Conservation (phyloP, 2,797 vertebrate species). For the Carcharodon carcharias region DNA sequence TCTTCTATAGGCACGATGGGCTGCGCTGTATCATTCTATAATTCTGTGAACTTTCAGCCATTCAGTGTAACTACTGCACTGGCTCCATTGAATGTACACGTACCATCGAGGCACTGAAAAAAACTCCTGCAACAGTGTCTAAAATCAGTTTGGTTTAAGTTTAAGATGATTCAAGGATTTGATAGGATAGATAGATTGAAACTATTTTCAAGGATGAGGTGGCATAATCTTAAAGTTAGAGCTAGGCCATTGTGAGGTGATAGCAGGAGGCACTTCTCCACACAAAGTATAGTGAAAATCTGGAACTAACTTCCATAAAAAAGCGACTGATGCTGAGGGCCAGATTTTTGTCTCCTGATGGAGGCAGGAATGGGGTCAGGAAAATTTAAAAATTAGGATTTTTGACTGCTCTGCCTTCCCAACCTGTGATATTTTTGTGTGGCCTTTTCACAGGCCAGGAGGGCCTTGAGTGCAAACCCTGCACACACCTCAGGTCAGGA, state of each 20-base stretch:
- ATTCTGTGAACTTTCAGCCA: background rate
- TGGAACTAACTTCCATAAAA: background rate
- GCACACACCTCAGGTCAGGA: too few relatives aligned
- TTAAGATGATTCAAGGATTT: background rate
- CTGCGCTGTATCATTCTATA: background rate
- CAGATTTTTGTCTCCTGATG: too few relatives aligned
- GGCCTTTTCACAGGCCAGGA: too few relatives aligned
- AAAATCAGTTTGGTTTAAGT: background rate
- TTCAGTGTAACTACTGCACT: background rate
- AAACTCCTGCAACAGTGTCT: background rate
- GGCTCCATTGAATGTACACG: background rate
- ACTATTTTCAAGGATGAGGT: background rate
- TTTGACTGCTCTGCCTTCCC: too few relatives aligned
- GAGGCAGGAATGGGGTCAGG: too few relatives aligned
- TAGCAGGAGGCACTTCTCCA: background rate
- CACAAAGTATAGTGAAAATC: background rate
- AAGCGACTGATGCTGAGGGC: background rate
- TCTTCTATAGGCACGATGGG: background rate
- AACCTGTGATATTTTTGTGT: too few relatives aligned
- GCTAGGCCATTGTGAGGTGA: background rate
- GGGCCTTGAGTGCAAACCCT: too few relatives aligned
- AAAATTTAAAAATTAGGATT: too few relatives aligned
- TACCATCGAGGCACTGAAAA: background rate
- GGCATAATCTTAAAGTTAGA: background rate
- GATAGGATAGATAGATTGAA: background rate